Base-by-base conservation (phyloP, 2,888 invertebrate genomes). In the Pseudococcus viburni region DNA sequence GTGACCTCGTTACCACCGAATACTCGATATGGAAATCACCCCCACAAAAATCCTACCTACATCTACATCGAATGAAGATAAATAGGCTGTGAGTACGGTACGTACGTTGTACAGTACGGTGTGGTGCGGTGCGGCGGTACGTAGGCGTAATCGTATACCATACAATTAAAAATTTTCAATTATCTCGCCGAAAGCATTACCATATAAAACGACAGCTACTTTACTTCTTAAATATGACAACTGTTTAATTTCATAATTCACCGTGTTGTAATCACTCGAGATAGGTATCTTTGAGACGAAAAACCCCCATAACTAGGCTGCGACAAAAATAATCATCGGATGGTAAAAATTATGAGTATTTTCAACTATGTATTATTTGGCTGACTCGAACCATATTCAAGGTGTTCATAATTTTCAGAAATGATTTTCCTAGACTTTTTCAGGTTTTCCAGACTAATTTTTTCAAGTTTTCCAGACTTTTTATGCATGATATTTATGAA, bases 1-100 rank as follows among this genome's bases (percentile, higher is more conserved):
- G 80, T 83, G 80, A 83, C 80, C 80, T 83, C 80, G 80, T 83
- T 83, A 46, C 80, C 80, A 83, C 80, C 80, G 33, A 73, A 73
- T 73, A 73, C 73, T 73, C 8, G 15, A 73, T 33, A 73, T 73
- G 73, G 73, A 73, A 73, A 83, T 83, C 80, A 83, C 80, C 80
- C 80, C 80, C 80, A 83, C 80, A 83, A 83, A 83, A 83, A 83
- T 33, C 42, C 80, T 83, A 42, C 42, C 80, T 83, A 42, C 42
- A 42, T 42, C 42, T 42, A 42, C 33, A 73, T 73, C 73, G 73
- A 73, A 73, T 73, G 33, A 73, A 33, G 73, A 73, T 73, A 73
- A 73, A 73, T 46, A 83, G 22, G 42, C 80, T 46, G 46, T 22
- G 80, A 46, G 46, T 83, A 46, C 19, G 7, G 7, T 19, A 15